These are phyloP conservation scores for Timema podura DNA, from an alignment of 2,888 invertebrate species.

Conservation along the genomic window DNA sequence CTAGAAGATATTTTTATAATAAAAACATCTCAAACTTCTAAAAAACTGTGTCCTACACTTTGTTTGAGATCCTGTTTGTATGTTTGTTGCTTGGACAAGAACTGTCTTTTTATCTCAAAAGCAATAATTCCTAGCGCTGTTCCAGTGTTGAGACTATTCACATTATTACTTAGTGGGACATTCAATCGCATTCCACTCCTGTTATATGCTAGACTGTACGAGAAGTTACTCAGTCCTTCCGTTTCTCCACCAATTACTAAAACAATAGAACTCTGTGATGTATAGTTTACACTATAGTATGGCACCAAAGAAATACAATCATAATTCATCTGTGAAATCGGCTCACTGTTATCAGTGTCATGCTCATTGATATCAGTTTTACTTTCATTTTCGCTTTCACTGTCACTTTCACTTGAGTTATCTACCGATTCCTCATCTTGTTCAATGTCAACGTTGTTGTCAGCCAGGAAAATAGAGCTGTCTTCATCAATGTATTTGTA, in stretches of 20 bases:
- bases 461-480: conserved; percentile 22
- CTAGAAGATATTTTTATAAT: too few species aligned
- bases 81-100: conserved; percentile 33
- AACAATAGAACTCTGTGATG: conserved; percentile 52
- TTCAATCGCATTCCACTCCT: conserved; percentile 62
- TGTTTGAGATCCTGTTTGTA: too few species aligned
- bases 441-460: conserved; percentile 19
- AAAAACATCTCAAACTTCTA: too few species aligned
- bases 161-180: conserved; percentile 70
- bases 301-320: conserved; percentile 42
- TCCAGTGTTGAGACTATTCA: conserved; percentile 83
- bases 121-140: conserved; percentile 78
- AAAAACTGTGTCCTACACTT: too few species aligned
- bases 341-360: too few species aligned
- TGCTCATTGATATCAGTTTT: conserved; percentile 16
- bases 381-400: not conserved
- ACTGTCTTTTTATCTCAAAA: conserved; percentile 76
- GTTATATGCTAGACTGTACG: conserved; percentile 56
- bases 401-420: conserved; percentile 6
- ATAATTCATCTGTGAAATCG: too few species aligned
- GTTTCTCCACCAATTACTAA: conserved; percentile 87
- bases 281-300: conserved; percentile 60
- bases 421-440: not conserved
- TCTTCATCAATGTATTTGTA: conserved; percentile 4
- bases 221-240: conserved; percentile 73